Base-by-base conservation (phyloP, 2,888 invertebrate species). In the Amblyteles armatorius region DNA sequence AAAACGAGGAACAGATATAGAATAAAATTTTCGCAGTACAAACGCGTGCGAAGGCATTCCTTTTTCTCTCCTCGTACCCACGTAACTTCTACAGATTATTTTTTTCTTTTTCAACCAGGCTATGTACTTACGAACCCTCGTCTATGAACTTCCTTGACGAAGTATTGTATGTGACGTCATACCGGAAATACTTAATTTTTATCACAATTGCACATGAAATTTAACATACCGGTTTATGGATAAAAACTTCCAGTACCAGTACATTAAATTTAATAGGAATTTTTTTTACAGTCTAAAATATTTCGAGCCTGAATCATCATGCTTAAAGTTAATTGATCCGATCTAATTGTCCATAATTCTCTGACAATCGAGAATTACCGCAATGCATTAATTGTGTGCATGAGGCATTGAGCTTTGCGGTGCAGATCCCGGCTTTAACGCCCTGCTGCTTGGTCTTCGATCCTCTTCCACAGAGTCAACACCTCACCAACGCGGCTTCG, bases 1-100 rank as follows among this genome's bases (percentile, higher is more conserved):
- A 19, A 71, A 26, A 69, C 67, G 60, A 50, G 57, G 26, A 48
- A 76, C 67, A 67, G 40, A 67, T 67, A 67, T 22, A 67, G 67
- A 67, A 67, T 67, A 16, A 67, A 67, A 67, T 67, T 40, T 40
- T 19, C 63, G 11, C 67, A 19, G 67, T 16, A 44, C 26, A 63
- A 16, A 33, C 29, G 16, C 22, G 22, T 40, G 67, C 19, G 9
- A 16, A 16, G n/a, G 16, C 26, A n/a, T 22, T 19, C 6, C 3
- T 67, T 19, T 67, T 67, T 67, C 19, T 44, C 40, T 67, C 19
- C 7, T 36, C 40, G 36, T 19, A n/a, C 19, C 9, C 19, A 9
- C 36, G 19, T 36, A 40, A 7, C 36, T 7, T 11, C 19, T 11
- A 16, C 40, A 40, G 3, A 19, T 22, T 67, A 19, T n/a, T 40